Evolutionary conservation across 2,888 invertebrate genomes (phyloP).

Genomic region (Tribolium freemani): DNA sequence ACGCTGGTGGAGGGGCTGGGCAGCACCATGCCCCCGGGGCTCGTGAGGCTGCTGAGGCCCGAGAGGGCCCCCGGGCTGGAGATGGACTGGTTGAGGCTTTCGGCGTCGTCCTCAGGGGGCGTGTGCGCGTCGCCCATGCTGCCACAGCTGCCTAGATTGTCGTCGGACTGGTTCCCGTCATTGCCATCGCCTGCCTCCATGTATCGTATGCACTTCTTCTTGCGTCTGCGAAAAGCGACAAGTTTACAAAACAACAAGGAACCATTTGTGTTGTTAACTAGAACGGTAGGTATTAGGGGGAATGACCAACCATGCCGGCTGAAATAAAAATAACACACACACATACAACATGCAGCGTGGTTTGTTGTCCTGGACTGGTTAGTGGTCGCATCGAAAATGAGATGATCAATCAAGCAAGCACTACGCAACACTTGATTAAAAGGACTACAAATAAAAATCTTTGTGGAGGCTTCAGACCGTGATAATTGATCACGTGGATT

Average conservation of each 20-base stretch:
- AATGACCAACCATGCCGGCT: slow-evolving; percentile 40
- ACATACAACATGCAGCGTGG: slow-evolving; percentile 20
- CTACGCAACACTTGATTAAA: not conserved
- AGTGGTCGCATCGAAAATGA: slow-evolving; percentile 12
- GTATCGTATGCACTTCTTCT: slow-evolving; percentile 97
- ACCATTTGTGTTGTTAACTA: slow-evolving; percentile 17
- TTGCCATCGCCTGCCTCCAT: slow-evolving; percentile 85
- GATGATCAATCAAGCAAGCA: not conserved
- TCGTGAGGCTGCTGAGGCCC: slow-evolving; percentile 78
- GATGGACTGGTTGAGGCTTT: slow-evolving; percentile 74
- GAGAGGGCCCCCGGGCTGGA: slow-evolving; percentile 76
- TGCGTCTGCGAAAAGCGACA: slow-evolving; percentile 79
- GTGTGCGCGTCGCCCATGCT: slow-evolving; percentile 82
- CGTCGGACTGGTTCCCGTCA: slow-evolving; percentile 77
- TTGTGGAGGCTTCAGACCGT: not conserved
- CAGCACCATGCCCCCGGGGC: slow-evolving; percentile 78
- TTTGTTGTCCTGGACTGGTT: not conserved
- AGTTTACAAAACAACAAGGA: not conserved
- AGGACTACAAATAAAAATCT: not conserved
- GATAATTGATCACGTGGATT: not conserved
- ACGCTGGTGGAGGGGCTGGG: slow-evolving; percentile 84
- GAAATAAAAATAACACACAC: slow-evolving; percentile 29
- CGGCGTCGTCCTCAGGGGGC: slow-evolving; percentile 77
- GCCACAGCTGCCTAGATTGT: slow-evolving; percentile 84
- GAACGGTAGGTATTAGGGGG: slow-evolving; percentile 16